Conservation (phyloP, 1,140 invertebrate genomes). For the Gonioctena quinquepunctata region DNA sequence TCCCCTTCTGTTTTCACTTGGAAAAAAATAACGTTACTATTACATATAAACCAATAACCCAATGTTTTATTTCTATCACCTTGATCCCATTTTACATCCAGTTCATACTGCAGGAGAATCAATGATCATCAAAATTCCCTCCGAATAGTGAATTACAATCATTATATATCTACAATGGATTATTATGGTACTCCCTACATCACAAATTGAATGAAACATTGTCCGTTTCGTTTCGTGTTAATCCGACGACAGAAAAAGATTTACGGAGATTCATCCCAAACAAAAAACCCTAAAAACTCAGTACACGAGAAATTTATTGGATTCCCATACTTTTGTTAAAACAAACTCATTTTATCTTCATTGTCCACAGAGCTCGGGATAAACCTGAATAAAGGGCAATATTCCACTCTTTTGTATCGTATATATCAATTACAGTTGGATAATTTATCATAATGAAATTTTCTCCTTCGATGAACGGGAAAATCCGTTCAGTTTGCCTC, state of each 20-base stretch:
- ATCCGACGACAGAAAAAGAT: background rate
- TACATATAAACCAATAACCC: too few species aligned
- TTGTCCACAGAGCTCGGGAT: background rate
- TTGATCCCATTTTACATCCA: too few species aligned
- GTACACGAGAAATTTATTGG: background rate
- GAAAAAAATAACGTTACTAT: too few species aligned
- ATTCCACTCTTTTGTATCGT: constrained; percentile 1
- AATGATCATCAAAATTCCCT: too few species aligned
- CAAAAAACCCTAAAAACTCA: background rate
- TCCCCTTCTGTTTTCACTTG: too few species aligned
- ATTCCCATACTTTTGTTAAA: background rate
- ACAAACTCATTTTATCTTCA: background rate
- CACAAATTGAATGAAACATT: too few species aligned
- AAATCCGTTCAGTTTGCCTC: background rate
- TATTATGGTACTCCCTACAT: too few species aligned
- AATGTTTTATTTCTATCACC: too few species aligned
- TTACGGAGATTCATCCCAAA: background rate
- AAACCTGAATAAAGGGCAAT: background rate
- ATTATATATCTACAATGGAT: too few species aligned
- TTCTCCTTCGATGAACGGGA: background rate
- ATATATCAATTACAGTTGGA: background rate
- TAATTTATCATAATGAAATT: constrained; percentile 1
- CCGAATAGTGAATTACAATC: too few species aligned
- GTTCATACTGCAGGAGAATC: too few species aligned
- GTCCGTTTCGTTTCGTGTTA: background rate